Evolutionary conservation across 2,113 vertebrate species (phyloP), one percentile per base, ranked within the genome.

Genomic region (Syngnathoides biaculeatus): DNA sequence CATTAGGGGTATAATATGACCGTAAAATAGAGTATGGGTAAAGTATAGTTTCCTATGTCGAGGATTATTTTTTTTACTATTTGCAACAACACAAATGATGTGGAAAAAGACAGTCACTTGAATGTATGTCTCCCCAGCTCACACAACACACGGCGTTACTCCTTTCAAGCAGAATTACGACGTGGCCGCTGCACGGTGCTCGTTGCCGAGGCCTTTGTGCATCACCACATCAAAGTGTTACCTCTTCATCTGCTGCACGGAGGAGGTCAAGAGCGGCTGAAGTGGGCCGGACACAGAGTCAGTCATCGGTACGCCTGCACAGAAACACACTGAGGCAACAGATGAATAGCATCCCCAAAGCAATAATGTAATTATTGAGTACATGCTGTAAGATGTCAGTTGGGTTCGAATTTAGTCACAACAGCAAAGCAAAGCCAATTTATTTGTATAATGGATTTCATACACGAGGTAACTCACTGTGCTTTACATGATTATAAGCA

Each of bases 221-320:
- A 75, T 78, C 62, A 75, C 48, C 48, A 73, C 77, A 72, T 84
- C 74, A 81, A 82, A 81, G 72, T 48, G 50, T 17, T 57, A 45
- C 40, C 40, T 71, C 39, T 59, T 59, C 72, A 72, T 84, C 68
- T 67, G 58, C 55, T 66, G 69, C 64, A 27, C 10, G 30, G 39
- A 39, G 47, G 61, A 57, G 70, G 71, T 68, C 79, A 65, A 74
- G 68, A 70, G 68, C 57, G 69, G 53, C 74, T 74, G 69, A 55
- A 58, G 40, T 55, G 68, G 39, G 26, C 48, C n/a, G 55, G 65
- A 73, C 39, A 24, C 43, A 62, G 47, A 75, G 67, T 81, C 79
- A 75, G 65, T 81, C 78, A 69, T 68, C 58, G 71, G 71, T 65
- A 69, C 30, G 30, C 30, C 30, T 48, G 17, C 20, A 64, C 15